Percentiles rank a stretch among this genome's conserved stretches.
phyloP scores from a whole-genome alignment of 2,797 vertebrate genomes.

The Neosilurus mollespiculum region DNA sequence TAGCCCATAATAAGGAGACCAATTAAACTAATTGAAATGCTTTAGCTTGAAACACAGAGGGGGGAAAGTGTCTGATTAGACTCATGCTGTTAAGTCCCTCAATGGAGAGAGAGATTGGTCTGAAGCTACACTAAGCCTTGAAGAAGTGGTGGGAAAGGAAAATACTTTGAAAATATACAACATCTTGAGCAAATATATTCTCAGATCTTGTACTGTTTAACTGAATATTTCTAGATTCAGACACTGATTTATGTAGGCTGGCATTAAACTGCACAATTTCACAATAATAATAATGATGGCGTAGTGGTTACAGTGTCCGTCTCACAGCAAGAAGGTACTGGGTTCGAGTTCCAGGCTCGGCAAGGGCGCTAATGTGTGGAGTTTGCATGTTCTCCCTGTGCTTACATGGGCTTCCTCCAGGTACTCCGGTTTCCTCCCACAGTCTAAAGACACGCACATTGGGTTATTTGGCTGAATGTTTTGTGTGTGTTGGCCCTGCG shows the following conservation, averaged over 20 bases:
- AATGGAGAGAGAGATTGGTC: constrained; percentile 60
- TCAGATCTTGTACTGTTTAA: background rate
- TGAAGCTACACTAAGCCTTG: constrained; percentile 60
- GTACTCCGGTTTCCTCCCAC: too few relatives aligned
- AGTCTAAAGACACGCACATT: too few relatives aligned
- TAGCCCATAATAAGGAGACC: constrained; percentile 70
- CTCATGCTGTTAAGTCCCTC: constrained; percentile 70
- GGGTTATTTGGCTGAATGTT: too few relatives aligned
- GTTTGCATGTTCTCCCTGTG: too few relatives aligned
- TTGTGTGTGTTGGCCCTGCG: too few relatives aligned
- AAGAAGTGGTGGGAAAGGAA: constrained; percentile 56
- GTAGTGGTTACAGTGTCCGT: too few relatives aligned
- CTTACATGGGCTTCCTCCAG: too few relatives aligned
- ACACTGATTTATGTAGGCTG: background rate
- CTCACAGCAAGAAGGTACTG: too few relatives aligned
- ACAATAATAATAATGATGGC: background rate
- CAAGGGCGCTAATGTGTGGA: too few relatives aligned
- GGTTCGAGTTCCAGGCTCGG: too few relatives aligned
- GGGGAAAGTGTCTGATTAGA: constrained; percentile 67
- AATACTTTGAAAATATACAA: constrained; percentile 29
- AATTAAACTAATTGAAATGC: constrained; percentile 77
- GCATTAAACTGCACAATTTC: background rate
- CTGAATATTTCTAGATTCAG: constrained; percentile 10
- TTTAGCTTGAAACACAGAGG: constrained; percentile 68
- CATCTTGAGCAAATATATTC: constrained; percentile 1